phyloP scores from a whole-genome alignment of 1,140 invertebrate species.

The Manduca sexta region DNA sequence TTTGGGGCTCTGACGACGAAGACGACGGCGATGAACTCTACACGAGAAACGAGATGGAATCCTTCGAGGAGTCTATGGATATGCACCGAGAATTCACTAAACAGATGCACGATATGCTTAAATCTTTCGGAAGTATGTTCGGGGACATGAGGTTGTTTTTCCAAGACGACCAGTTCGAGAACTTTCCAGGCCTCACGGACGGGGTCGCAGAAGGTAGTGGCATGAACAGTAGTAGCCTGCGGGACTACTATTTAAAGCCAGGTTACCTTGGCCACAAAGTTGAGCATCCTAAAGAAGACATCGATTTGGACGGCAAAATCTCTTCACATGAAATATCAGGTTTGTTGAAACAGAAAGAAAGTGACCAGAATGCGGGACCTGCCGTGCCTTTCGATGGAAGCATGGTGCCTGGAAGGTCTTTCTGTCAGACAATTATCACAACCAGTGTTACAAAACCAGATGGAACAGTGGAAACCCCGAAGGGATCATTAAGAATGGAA shows the following conservation, averaged over 20 bases:
- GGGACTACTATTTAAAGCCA: slow-evolving; percentile 60
- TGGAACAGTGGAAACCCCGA: slow-evolving; percentile 53
- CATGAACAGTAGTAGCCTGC: slow-evolving; percentile 38
- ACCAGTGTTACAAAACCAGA: slow-evolving; percentile 60
- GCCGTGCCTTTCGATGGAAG: slow-evolving; percentile 41
- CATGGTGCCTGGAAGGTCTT: slow-evolving; percentile 42
- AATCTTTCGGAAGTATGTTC: slow-evolving; percentile 50
- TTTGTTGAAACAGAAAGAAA: slow-evolving; percentile 45
- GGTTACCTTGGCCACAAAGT: slow-evolving; percentile 41
- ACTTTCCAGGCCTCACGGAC: slow-evolving; percentile 10
- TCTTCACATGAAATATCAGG: slow-evolving; percentile 58
- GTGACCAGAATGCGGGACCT: slow-evolving; percentile 15
- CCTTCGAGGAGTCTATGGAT: slow-evolving; percentile 33
- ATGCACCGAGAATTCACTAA: slow-evolving; percentile 45
- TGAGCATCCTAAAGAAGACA: slow-evolving; percentile 35
- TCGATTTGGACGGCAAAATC: slow-evolving; percentile 58
- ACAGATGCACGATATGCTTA: slow-evolving; percentile 59
- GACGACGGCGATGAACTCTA: slow-evolving; percentile 60
- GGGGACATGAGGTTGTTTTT: slow-evolving; percentile 51
- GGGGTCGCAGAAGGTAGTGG: slow-evolving; percentile 28
- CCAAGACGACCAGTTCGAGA: slow-evolving; percentile 33
- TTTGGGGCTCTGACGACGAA: slow-evolving; percentile 61
- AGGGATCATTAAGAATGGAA: slow-evolving; percentile 55
- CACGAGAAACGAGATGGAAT: slow-evolving; percentile 36
- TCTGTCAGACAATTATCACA: slow-evolving; percentile 62